A percentile compares a stretch with the other conserved stretches of the same genome.
These are phyloP conservation scores for Ophiothrix spiculata DNA, from an alignment of 35 echinoderm and acorn worm species.

Conservation along the genomic window DNA sequence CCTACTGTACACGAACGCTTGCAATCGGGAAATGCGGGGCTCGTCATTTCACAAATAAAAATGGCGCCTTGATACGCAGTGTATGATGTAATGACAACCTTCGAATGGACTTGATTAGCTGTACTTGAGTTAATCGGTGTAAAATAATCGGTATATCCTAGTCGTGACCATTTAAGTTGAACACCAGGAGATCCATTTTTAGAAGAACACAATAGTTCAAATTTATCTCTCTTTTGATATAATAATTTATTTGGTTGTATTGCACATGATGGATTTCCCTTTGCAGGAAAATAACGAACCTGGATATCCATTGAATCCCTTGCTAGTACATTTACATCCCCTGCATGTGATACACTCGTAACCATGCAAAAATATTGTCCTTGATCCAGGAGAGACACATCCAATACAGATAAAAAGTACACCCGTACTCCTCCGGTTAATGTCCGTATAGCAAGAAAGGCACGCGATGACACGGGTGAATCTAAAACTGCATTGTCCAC, in stretches of 20 bases:
- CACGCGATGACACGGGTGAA: neutral
- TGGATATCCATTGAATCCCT: neutral
- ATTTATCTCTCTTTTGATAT: neutral
- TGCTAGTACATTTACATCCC: neutral
- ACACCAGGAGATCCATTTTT: neutral
- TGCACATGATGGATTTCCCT: neutral
- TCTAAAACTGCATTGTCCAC: neutral
- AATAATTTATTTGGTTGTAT: neutral
- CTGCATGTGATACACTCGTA: neutral
- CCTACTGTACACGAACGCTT: neutral
- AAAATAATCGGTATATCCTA: neutral
- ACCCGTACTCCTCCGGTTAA: neutral
- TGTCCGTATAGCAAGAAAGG: neutral
- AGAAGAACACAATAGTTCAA: neutral
- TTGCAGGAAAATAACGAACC: neutral
- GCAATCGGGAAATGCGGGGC: neutral
- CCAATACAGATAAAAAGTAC: neutral
- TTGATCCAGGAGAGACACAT: neutral
- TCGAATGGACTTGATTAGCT: neutral
- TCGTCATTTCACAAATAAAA: neutral
- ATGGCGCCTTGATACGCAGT: neutral
- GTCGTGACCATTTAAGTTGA: neutral
- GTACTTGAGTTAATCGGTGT: neutral
- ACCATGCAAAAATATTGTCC: neutral
- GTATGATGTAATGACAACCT: neutral